A percentile compares a stretch with the other conserved stretches of the same genome.
Conservation (phyloP, 1,140 invertebrate genomes). For the Hycleus phaleratus region DNA sequence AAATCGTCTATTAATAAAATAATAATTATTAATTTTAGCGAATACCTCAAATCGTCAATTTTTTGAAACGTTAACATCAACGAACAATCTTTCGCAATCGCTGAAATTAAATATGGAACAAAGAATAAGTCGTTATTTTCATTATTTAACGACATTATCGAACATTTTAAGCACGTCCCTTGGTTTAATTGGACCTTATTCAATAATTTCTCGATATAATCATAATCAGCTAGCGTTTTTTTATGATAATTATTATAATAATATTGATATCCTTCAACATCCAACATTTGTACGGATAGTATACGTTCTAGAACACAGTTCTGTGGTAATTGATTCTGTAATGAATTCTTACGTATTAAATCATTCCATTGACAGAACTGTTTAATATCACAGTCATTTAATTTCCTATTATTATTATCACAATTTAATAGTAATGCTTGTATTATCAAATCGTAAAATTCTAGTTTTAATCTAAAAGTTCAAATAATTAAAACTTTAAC, state of each 20-base stretch:
- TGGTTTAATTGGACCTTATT: slow-evolving; percentile 13
- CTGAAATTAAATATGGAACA: slow-evolving; percentile 32
- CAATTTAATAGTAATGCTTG: slow-evolving; percentile 21
- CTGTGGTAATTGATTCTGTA: slow-evolving; percentile 19
- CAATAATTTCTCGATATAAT: slow-evolving; percentile 27
- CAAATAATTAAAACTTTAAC: slow-evolving; percentile 3
- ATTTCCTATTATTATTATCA: slow-evolving; percentile 7
- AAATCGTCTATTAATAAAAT: too few relatives aligned
- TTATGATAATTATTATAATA: slow-evolving; percentile 18
- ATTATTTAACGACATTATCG: slow-evolving; percentile 17
- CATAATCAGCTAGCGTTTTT: slow-evolving; percentile 16
- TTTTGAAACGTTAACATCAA: slow-evolving; percentile 34
- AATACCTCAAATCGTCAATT: slow-evolving; percentile 5
- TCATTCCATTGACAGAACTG: slow-evolving; percentile 19
- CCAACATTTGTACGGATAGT: slow-evolving; percentile 33
- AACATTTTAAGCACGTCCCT: slow-evolving; percentile 23
- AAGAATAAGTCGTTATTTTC: slow-evolving; percentile 23
- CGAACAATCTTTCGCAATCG: slow-evolving; percentile 36
- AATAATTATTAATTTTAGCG: too few relatives aligned
- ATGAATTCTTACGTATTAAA: slow-evolving; percentile 12
- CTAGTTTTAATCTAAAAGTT: background rate
- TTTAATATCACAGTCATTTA: slow-evolving; percentile 14
- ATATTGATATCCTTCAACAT: slow-evolving; percentile 26
- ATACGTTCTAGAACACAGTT: slow-evolving; percentile 32
- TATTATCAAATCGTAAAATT: slow-evolving; percentile 7